Conservation (phyloP, 2,888 invertebrate species). For the Lithodes maja region DNA sequence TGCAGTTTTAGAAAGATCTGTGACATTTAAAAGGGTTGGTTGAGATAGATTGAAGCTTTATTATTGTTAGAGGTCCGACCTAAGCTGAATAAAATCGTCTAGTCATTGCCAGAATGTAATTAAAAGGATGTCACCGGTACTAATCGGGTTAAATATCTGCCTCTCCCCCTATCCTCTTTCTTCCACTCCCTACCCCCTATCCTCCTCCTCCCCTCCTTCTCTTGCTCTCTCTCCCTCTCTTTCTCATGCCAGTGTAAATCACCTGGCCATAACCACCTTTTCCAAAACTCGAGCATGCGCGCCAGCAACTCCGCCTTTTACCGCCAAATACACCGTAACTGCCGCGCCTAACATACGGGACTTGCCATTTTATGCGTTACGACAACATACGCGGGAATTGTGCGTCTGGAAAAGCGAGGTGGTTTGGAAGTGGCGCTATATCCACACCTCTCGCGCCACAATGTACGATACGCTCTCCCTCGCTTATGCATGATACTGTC, state of each 20-base stretch:
- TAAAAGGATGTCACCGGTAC: too few relatives aligned
- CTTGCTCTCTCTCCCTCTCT: neutral
- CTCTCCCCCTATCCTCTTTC: neutral
- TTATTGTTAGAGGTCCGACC: too few relatives aligned
- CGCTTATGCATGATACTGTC: conserved; percentile 41
- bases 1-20: too few relatives aligned
- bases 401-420: neutral
- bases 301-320: neutral
- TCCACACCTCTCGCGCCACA: neutral
- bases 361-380: conserved; percentile 19
- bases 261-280: neutral
- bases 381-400: neutral
- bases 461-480: conserved; percentile 22
- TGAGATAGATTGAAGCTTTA: too few relatives aligned
- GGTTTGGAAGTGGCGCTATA: neutral
- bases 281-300: neutral
- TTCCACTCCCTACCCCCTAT: neutral
- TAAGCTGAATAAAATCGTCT: too few relatives aligned
- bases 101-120: too few relatives aligned
- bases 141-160: too few relatives aligned
- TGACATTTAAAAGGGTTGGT: too few relatives aligned
- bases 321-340: neutral
- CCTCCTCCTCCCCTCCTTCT: conserved; percentile 2
- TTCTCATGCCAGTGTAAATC: neutral
- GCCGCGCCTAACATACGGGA: conserved; percentile 16